Base-by-base conservation (phyloP, 1,140 invertebrate species). In the Drosophila elegans region DNA sequence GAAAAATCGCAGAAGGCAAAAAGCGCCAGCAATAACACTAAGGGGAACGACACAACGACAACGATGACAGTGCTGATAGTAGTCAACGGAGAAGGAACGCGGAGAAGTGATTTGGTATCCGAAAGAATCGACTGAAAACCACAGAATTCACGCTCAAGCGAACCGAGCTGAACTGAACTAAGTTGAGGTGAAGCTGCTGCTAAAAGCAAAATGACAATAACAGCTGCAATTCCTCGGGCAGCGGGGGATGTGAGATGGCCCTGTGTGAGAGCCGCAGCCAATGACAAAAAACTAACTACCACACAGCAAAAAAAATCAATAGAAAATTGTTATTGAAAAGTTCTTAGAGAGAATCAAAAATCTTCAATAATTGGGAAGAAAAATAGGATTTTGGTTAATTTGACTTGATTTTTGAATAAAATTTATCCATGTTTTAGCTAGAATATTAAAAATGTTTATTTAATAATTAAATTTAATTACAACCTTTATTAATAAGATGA, bases 201-300 rank as follows among this genome's bases (percentile, higher is more conserved):
- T 52, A 48, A 86, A 86, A 73, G 82, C 74, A 88, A 86, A 88
- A 89, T 88, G 84, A 89, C 83, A 88, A 88, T 83, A 88, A 89
- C 83, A 88, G 84, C 83, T 89, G 83, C 84, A 89, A 67, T 73
- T 77, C 74, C 46, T 42, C 10, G 13, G 13, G 41, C 36, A 1
- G 1, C 3, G 25, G 46, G 16, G 39, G 1, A 2, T 16, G 42
- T n/a, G 39, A 13, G 41, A 59, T 49, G 45, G 52, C 64, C 67
- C 67, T 71, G 10, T 56, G 44, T 54, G 52, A 21, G 52, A 42
- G 36, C n/a, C 21, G 9, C 27, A 45, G 6, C 29, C 12, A 49
- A 27, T 32, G 71, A 55, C 74, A 77, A 64, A 60, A 66, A 63
- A 63, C 45, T 60, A 78, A 71, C 44, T 68, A 59, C 46, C 13